Evolutionary conservation across 2,888 invertebrate species (phyloP).

Genomic region (Stramonita haemastoma): DNA sequence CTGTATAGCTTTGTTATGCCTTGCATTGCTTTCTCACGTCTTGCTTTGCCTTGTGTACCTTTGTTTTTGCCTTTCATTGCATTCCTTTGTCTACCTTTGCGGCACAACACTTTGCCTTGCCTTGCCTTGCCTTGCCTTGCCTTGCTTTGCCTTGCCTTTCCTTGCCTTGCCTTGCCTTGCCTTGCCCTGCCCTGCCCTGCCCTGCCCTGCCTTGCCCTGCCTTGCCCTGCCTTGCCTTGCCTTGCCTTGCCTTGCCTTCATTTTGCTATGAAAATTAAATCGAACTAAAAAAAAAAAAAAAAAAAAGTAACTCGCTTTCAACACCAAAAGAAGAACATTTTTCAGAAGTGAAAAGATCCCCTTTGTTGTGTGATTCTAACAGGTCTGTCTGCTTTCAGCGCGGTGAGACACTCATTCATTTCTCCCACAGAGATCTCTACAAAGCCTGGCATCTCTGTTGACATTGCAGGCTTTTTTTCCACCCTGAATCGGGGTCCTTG

Average conservation of each 20-base stretch:
- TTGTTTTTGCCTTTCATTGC: neutral
- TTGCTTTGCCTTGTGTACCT: conserved; percentile 33
- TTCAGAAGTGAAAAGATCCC: too few species aligned
- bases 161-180: neutral
- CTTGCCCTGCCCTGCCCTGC: conserved; percentile 22
- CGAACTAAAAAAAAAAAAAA: too few species aligned
- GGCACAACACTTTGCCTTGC: neutral
- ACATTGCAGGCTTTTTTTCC: too few species aligned
- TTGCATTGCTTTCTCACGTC: conserved; percentile 30
- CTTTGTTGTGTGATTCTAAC: too few species aligned
- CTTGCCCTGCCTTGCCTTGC: conserved; percentile 35
- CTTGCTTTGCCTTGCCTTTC: neutral
- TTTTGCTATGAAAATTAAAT: neutral
- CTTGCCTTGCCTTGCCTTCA: conserved; percentile 37
- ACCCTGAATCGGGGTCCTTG: too few species aligned
- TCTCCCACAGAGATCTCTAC: too few species aligned
- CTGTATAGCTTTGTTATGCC: conserved; percentile 29
- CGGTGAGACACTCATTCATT: too few species aligned
- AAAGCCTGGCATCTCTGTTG: too few species aligned
- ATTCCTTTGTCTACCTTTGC: neutral
- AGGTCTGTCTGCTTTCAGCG: too few species aligned
- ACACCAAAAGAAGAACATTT: too few species aligned
- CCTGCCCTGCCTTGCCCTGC: conserved; percentile 21
- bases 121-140: conserved; percentile 9
- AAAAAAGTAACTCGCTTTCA: too few species aligned